Conservation (phyloP, 2,888 invertebrate species). For the Neoscelio sp. region DNA sequence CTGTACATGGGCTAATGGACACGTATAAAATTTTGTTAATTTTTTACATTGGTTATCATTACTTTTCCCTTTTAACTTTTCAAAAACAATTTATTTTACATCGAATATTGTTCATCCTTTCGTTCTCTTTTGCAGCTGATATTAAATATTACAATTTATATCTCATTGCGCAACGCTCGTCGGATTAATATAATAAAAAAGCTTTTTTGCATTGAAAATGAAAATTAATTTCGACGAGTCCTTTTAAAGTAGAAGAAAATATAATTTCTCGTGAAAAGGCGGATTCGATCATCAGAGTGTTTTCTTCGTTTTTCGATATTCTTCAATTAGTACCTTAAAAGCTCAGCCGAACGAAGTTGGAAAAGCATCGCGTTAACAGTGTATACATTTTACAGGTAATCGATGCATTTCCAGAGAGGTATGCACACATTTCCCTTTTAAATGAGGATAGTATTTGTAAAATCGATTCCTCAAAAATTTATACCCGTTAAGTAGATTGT, state of each 20-base stretch:
- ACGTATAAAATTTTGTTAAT: not conserved
- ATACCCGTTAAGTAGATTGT: constrained; percentile 18
- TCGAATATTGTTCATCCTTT: too few species aligned
- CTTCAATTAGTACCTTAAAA: constrained; percentile 60
- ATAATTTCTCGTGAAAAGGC: constrained; percentile 45
- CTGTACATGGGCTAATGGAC: too few species aligned
- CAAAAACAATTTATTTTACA: constrained; percentile 3
- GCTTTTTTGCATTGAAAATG: constrained; percentile 28
- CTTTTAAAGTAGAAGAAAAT: constrained; percentile 42
- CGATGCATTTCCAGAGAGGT: constrained; percentile 44
- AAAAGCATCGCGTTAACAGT: constrained; percentile 43
- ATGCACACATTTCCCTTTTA: constrained; percentile 55
- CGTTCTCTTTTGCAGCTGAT: constrained; percentile 10
- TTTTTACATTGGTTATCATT: not conserved
- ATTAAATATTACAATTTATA: constrained; percentile 41
- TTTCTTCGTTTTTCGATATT: constrained; percentile 49
- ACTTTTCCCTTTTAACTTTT: not conserved
- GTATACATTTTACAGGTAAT: constrained; percentile 58
- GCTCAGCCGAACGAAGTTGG: constrained; percentile 25
- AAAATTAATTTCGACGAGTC: constrained; percentile 40
- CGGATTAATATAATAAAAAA: constrained; percentile 18
- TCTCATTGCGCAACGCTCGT: constrained; percentile 16
- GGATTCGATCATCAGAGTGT: constrained; percentile 23
- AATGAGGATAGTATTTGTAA: constrained; percentile 59
- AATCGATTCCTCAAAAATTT: constrained; percentile 55